Conservation (phyloP, 2,888 invertebrate genomes). For the Magallana nippona region DNA sequence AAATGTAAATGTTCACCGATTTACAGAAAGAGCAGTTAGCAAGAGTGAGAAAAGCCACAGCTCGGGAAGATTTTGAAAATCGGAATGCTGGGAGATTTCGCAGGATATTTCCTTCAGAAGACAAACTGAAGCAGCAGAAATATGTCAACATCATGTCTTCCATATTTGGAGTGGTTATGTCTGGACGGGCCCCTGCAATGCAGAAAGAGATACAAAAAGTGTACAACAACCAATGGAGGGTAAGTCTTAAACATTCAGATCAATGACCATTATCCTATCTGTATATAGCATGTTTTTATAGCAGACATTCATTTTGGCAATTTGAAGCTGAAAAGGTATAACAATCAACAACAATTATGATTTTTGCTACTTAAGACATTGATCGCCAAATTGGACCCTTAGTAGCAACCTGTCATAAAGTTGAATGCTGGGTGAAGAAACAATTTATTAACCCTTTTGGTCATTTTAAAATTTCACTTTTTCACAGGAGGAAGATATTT, state of each 20-base stretch:
- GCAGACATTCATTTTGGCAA: too few species aligned
- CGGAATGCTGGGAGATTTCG: conserved; percentile 77
- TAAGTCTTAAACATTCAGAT: conserved; percentile 49
- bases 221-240: conserved; percentile 76
- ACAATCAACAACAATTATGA: background rate
- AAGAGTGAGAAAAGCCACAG: conserved; percentile 73
- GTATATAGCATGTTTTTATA: too few species aligned
- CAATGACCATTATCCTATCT: too few species aligned
- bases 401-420: too few species aligned
- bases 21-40: conserved; percentile 76
- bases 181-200: conserved; percentile 72
- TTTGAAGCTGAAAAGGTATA: background rate
- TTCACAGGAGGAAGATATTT: conserved; percentile 77
- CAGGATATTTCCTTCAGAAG: conserved; percentile 79
- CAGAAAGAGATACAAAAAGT: conserved; percentile 76
- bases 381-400: background rate
- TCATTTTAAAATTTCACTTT: background rate
- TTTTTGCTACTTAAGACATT: background rate
- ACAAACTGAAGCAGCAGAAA: conserved; percentile 73
- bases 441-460: background rate
- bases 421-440: too few species aligned
- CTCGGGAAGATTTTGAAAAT: conserved; percentile 78
- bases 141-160: conserved; percentile 73
- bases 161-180: conserved; percentile 73
- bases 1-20: background rate